phyloP scores from a whole-genome alignment of 2,888 invertebrate genomes.

The Nematopogon swammerdamellus region DNA sequence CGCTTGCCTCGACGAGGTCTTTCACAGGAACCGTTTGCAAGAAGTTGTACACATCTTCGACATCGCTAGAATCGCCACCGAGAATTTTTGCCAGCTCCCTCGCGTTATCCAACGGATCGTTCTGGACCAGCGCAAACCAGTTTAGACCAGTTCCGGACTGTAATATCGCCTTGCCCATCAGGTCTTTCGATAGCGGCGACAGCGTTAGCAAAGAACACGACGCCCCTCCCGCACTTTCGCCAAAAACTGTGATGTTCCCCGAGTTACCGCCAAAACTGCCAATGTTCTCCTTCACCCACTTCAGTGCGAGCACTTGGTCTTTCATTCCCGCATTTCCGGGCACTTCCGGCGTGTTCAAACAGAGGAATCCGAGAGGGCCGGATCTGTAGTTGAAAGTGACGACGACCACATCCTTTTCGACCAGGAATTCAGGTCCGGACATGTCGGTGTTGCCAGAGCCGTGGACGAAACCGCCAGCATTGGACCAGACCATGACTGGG shows the following conservation, averaged over 20 bases:
- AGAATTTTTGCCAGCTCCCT: slow-evolving; percentile 23
- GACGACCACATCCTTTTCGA: slow-evolving; percentile 55
- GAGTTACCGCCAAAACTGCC: slow-evolving; percentile 40
- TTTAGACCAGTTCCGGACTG: slow-evolving; percentile 34
- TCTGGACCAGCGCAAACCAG: slow-evolving; percentile 23
- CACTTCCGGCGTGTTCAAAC: slow-evolving; percentile 39
- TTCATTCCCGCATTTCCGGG: slow-evolving; percentile 46
- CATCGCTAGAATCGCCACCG: slow-evolving; percentile 30
- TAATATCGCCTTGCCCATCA: slow-evolving; percentile 35
- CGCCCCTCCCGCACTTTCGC: slow-evolving; percentile 34
- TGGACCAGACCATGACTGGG: slow-evolving; percentile 58
- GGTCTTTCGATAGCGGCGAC: slow-evolving; percentile 30
- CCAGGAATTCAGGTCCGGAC: slow-evolving; percentile 49
- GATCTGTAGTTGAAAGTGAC: slow-evolving; percentile 57
- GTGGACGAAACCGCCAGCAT: slow-evolving; percentile 50
- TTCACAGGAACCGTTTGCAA: slow-evolving; percentile 28
- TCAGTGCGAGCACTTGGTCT: slow-evolving; percentile 35
- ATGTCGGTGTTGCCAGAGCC: slow-evolving; percentile 49
- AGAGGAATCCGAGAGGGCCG: slow-evolving; percentile 39
- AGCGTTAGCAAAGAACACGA: slow-evolving; percentile 29
- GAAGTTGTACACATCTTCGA: slow-evolving; percentile 36
- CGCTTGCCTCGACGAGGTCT: slow-evolving; percentile 30
- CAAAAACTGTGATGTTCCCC: slow-evolving; percentile 39
- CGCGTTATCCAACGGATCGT: slow-evolving; percentile 31
- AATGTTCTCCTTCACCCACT: slow-evolving; percentile 42